These are phyloP conservation scores for Pammene fasciana DNA, from an alignment of 2,888 invertebrate species.

Conservation along the genomic window DNA sequence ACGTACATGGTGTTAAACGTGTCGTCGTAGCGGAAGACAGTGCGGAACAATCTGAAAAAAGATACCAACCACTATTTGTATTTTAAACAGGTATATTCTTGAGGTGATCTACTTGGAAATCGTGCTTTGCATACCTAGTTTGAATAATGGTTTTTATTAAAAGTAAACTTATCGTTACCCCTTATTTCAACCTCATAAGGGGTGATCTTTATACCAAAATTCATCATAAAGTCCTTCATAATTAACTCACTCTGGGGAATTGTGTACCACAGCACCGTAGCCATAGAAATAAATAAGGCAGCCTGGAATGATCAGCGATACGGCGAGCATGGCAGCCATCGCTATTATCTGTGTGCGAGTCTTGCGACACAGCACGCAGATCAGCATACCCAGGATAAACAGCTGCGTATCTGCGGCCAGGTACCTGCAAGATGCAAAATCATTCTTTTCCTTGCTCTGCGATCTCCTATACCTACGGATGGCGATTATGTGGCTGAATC, in stretches of 20 bases:
- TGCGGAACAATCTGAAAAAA: constrained; percentile 60
- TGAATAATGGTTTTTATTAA: too few species aligned
- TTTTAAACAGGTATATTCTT: too few species aligned
- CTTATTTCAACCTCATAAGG: too few species aligned
- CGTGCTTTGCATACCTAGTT: too few species aligned
- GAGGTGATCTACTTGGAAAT: too few species aligned
- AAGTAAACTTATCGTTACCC: too few species aligned
- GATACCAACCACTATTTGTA: too few species aligned
- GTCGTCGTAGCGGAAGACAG: constrained; percentile 56
- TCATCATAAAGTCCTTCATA: too few species aligned
- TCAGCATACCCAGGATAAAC: constrained; percentile 64
- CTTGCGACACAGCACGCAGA: constrained; percentile 59
- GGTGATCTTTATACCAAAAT: too few species aligned
- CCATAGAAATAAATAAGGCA: constrained; percentile 68
- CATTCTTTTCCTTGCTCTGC: too few species aligned
- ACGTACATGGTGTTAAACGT: constrained; percentile 68
- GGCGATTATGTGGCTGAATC: too few species aligned
- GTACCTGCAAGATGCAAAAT: constrained; percentile 59
- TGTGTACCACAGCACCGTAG: constrained; percentile 67
- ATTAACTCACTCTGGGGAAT: constrained; percentile 71
- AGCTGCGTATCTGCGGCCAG: constrained; percentile 77
- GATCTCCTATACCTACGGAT: too few species aligned
- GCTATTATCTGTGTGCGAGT: constrained; percentile 50
- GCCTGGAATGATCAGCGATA: constrained; percentile 58
- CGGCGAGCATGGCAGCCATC: constrained; percentile 52